Conservation (phyloP, 2,113 vertebrate genomes). For the Synodontis membranacea region DNA sequence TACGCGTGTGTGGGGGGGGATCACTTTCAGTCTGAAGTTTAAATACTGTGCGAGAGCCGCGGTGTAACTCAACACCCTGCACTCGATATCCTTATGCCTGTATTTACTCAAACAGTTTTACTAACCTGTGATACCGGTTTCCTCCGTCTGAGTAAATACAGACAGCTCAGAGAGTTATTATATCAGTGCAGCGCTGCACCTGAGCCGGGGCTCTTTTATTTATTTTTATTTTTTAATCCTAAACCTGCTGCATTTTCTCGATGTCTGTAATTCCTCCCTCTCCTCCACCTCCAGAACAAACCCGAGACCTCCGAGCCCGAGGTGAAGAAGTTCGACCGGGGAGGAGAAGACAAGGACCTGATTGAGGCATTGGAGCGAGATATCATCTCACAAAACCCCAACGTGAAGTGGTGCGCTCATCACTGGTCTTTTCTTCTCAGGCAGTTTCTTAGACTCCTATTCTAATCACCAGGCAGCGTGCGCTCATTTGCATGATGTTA, state of each 20-base stretch:
- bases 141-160: neutral
- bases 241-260: too few species aligned
- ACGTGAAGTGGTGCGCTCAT: slow-evolving; percentile 84
- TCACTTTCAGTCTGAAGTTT: slow-evolving; percentile 5
- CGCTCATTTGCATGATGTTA: neutral
- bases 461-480: neutral
- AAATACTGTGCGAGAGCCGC: neutral
- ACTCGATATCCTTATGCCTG: slow-evolving; percentile 34
- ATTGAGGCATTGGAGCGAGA: slow-evolving; percentile 95
- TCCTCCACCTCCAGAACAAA: slow-evolving; percentile 77
- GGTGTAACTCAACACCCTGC: neutral
- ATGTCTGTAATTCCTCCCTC: neutral
- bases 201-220: neutral
- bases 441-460: neutral
- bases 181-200: neutral
- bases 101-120: slow-evolving; percentile 36
- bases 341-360: slow-evolving; percentile 93
- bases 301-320: slow-evolving; percentile 84
- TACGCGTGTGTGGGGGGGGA: too few species aligned
- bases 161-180: neutral
- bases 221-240: neutral
- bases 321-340: slow-evolving; percentile 87
- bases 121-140: slow-evolving; percentile 55
- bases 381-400: slow-evolving; percentile 97
- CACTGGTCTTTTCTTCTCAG: too few species aligned